phyloP scores from a whole-genome alignment of 2,888 invertebrate species.

The Chymomyza amoena region DNA sequence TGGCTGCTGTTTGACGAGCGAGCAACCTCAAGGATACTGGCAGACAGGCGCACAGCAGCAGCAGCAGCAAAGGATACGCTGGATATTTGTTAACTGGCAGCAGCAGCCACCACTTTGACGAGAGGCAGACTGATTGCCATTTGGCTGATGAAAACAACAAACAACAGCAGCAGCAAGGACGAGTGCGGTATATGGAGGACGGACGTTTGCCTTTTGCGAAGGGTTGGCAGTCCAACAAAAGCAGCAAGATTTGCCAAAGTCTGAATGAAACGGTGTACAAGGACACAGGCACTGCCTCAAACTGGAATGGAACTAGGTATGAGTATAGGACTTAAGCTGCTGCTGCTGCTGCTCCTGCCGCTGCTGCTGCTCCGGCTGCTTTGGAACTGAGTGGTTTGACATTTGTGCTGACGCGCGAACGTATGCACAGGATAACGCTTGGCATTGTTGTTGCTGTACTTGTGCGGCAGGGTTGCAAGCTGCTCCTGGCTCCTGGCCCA shows the following conservation, averaged over 20 bases:
- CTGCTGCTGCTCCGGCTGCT: background rate
- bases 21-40: slow-evolving; percentile 57
- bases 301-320: background rate
- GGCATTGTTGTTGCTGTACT: slow-evolving; percentile 47
- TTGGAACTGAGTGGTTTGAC: slow-evolving; percentile 68
- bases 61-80: slow-evolving; percentile 19
- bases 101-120: background rate
- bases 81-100: background rate
- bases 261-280: background rate
- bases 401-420: slow-evolving; percentile 75
- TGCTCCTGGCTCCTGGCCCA: slow-evolving; percentile 34
- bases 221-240: background rate
- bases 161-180: background rate
- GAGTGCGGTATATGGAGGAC: background rate
- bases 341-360: background rate
- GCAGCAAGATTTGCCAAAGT: background rate
- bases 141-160: slow-evolving; percentile 2
- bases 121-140: slow-evolving; percentile 11
- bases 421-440: slow-evolving; percentile 60
- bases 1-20: slow-evolving; percentile 12
- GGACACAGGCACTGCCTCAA: background rate
- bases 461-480: slow-evolving; percentile 19
- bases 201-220: no score
- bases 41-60: slow-evolving; percentile 66
- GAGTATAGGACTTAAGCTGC: slow-evolving; percentile 11